Percentiles rank a stretch among this genome's conserved stretches.
phyloP scores from a whole-genome alignment of 2,797 vertebrate genomes.

The Parambassis ranga region DNA sequence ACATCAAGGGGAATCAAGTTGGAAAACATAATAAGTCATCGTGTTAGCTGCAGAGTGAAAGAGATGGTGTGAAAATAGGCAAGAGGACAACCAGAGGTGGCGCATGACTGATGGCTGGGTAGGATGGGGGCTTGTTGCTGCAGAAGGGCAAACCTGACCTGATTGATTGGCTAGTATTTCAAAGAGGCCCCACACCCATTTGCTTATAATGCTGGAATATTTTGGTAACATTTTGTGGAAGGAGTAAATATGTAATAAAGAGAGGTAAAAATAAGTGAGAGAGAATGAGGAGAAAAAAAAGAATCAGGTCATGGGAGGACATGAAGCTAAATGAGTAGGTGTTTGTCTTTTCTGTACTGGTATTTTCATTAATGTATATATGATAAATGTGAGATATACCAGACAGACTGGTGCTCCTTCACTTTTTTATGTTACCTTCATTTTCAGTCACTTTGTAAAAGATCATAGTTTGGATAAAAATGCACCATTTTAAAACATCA shows the following conservation, averaged over 20 bases:
- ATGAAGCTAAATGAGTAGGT: no score
- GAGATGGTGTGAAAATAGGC: constrained; percentile 75
- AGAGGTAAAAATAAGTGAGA: constrained; percentile 13
- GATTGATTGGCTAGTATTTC: constrained; percentile 74
- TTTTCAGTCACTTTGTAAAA: no score
- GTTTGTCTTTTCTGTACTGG: no score
- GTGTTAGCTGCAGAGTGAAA: constrained; percentile 66
- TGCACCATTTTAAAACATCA: no score
- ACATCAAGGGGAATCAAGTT: constrained; percentile 73
- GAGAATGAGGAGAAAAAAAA: not conserved
- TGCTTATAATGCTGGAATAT: constrained; percentile 53
- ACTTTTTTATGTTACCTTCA: no score
- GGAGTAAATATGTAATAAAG: constrained; percentile 26
- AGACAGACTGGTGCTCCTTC: no score
- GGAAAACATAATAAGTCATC: constrained; percentile 77
- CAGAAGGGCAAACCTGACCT: constrained; percentile 76
- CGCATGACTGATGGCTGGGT: constrained; percentile 73
- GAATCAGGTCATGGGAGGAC: constrained; percentile 2
- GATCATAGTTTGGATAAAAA: no score
- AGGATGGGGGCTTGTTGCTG: constrained; percentile 65
- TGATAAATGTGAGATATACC: no score
- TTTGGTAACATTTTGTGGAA: constrained; percentile 35
- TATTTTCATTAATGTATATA: no score
- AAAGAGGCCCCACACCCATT: constrained; percentile 46
- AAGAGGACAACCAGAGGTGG: constrained; percentile 71